Evolutionary conservation across 1,140 invertebrate genomes (phyloP).

Genomic region (Leptopilina clavipes): DNA sequence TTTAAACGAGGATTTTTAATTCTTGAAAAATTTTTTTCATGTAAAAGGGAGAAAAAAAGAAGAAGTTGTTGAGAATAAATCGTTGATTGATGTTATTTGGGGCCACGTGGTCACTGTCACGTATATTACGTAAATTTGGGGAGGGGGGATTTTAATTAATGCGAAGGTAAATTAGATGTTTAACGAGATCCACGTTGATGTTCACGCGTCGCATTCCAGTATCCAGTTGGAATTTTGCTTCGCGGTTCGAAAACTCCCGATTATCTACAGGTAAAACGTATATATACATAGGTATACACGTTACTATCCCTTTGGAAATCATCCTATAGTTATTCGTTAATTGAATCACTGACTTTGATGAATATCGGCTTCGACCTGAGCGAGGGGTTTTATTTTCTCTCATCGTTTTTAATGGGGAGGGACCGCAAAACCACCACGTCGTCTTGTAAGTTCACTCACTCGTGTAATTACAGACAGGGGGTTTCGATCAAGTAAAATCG

Average conservation of each 20-base stretch:
- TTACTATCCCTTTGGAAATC: slow-evolving; percentile 58
- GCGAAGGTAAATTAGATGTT: slow-evolving; percentile 49
- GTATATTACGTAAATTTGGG: background rate
- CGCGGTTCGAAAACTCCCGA: slow-evolving; percentile 27
- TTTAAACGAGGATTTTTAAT: too few relatives aligned
- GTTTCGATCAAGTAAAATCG: slow-evolving; percentile 30
- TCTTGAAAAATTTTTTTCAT: too few relatives aligned
- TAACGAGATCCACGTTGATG: slow-evolving; percentile 52
- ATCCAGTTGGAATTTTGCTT: slow-evolving; percentile 53
- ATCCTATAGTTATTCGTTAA: slow-evolving; percentile 60
- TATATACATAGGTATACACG: slow-evolving; percentile 3
- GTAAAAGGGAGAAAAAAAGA: too few relatives aligned
- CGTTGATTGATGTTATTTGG: background rate
- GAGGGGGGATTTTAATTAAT: slow-evolving; percentile 56
- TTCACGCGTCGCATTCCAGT: slow-evolving; percentile 44
- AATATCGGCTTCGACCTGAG: slow-evolving; percentile 55
- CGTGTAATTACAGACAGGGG: slow-evolving; percentile 53
- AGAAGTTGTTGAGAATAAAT: background rate
- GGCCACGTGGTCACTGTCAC: slow-evolving; percentile 34
- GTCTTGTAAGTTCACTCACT: slow-evolving; percentile 55
- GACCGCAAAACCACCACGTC: slow-evolving; percentile 41
- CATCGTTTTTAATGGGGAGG: slow-evolving; percentile 42
- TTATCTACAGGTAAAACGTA: background rate
- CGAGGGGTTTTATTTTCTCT: slow-evolving; percentile 55
- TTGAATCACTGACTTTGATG: slow-evolving; percentile 68